Conservation (phyloP, 2,113 vertebrate species). For the Petaurus breviceps region DNA sequence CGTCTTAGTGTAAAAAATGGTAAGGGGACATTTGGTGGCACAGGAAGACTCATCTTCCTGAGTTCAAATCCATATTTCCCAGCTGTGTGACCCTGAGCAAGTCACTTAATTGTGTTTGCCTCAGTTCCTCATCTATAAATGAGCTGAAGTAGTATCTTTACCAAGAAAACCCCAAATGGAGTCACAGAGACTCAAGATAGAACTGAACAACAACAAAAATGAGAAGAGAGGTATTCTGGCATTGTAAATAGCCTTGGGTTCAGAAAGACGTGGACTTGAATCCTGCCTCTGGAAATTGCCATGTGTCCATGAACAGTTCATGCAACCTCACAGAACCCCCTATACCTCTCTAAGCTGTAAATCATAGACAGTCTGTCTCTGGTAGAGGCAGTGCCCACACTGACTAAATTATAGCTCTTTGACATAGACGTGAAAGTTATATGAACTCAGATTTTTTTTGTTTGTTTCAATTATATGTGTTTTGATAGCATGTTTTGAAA, state of each 20-base stretch:
- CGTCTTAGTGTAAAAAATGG: neutral
- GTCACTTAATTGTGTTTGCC: neutral
- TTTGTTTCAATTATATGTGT: neutral
- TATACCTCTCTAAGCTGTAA: neutral
- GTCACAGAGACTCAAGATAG: neutral
- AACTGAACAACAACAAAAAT: too few relatives aligned
- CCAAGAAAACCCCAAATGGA: neutral
- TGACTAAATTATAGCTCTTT: neutral
- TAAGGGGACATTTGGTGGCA: neutral
- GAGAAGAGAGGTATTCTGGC: neutral
- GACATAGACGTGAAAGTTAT: neutral
- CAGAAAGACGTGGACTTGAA: neutral
- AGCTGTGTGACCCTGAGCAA: neutral
- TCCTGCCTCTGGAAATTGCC: neutral
- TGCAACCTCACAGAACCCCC: neutral
- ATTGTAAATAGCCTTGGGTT: neutral
- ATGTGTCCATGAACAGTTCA: neutral
- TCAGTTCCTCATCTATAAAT: neutral
- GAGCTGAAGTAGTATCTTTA: neutral
- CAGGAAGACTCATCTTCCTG: neutral
- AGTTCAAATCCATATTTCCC: neutral
- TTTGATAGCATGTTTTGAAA: too few relatives aligned
- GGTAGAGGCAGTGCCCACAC: neutral
- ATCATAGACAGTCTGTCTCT: neutral
- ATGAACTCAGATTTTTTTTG: neutral